Conservation (phyloP, 2,888 invertebrate species). For the Asteroscopus sphinx region DNA sequence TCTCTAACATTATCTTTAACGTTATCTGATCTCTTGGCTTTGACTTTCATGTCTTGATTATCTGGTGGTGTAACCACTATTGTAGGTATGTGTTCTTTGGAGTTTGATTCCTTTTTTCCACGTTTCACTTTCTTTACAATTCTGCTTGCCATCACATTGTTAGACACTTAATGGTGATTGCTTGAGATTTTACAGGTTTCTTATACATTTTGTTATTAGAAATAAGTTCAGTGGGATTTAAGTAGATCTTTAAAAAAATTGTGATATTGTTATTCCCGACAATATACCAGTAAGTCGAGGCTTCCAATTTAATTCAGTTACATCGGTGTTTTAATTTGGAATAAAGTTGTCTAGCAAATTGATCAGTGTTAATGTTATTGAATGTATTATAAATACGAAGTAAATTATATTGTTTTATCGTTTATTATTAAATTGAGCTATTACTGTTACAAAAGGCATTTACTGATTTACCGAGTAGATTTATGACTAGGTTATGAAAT, state of each 20-base stretch:
- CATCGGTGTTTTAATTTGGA: conserved; percentile 13
- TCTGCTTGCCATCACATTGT: conserved; percentile 92
- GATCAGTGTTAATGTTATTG: not conserved
- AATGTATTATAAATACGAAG: no score
- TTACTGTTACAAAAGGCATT: no score
- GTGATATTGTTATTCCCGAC: conserved; percentile 34
- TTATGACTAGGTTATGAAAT: no score
- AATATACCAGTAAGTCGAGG: conserved; percentile 67
- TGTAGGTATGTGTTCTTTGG: conserved; percentile 71
- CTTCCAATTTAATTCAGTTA: conserved; percentile 56
- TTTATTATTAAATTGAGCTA: no score
- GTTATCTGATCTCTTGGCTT: conserved; percentile 66
- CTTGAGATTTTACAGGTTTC: conserved; percentile 59
- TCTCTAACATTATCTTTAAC: conserved; percentile 61
- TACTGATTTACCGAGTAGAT: no score
- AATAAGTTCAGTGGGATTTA: conserved; percentile 46
- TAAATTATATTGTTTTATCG: no score
- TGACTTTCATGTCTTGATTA: conserved; percentile 79
- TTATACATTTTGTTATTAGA: conserved; percentile 57
- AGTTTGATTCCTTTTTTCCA: conserved; percentile 85
- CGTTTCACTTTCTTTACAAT: conserved; percentile 94
- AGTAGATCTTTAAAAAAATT: conserved; percentile 28
- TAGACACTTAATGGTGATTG: conserved; percentile 76
- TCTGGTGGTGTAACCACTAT: conserved; percentile 81
- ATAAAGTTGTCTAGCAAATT: not conserved